A percentile compares a stretch with the other conserved stretches of the same genome.
phyloP scores from a whole-genome alignment of 2,888 invertebrate genomes.

The Lepidonotus clava region DNA sequence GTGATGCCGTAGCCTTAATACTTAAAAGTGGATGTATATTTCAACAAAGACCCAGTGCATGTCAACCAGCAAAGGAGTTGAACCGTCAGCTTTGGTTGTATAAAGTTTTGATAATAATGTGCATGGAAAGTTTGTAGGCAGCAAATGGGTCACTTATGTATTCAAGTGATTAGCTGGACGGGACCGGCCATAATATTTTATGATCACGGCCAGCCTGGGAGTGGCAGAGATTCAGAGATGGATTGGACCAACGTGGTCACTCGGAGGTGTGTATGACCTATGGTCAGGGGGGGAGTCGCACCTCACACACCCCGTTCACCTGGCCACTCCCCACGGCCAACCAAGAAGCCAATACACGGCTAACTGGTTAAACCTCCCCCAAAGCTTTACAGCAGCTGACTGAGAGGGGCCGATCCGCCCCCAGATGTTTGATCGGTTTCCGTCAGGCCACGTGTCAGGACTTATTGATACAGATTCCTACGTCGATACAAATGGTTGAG shows the following conservation, averaged over 20 bases:
- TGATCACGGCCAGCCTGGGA: not conserved
- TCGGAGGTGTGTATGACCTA: not conserved
- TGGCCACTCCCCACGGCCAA: not conserved
- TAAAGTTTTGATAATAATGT: too few species aligned
- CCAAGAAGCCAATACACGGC: not conserved
- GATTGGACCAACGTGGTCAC: not conserved
- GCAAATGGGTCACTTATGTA: too few species aligned
- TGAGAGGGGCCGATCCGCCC: not conserved
- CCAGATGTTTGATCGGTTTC: not conserved
- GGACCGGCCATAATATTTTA: too few species aligned
- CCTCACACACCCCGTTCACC: not conserved
- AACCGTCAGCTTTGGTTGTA: too few species aligned
- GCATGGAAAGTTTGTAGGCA: too few species aligned
- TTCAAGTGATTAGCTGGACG: too few species aligned
- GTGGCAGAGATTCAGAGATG: not conserved
- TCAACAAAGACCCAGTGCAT: too few species aligned
- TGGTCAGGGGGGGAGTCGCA: not conserved
- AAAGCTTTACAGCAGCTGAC: not conserved
- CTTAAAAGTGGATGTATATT: too few species aligned
- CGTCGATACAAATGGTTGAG: constrained; percentile 27
- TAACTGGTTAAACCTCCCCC: not conserved
- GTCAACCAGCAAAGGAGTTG: too few species aligned
- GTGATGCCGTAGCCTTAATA: too few species aligned
- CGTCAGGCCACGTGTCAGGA: constrained; percentile 8
- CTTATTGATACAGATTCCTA: constrained; percentile 26